Percentiles rank a stretch among this genome's conserved stretches.
Conservation (phyloP, 2,797 vertebrate genomes). For the Leptoclinus maculatus region DNA sequence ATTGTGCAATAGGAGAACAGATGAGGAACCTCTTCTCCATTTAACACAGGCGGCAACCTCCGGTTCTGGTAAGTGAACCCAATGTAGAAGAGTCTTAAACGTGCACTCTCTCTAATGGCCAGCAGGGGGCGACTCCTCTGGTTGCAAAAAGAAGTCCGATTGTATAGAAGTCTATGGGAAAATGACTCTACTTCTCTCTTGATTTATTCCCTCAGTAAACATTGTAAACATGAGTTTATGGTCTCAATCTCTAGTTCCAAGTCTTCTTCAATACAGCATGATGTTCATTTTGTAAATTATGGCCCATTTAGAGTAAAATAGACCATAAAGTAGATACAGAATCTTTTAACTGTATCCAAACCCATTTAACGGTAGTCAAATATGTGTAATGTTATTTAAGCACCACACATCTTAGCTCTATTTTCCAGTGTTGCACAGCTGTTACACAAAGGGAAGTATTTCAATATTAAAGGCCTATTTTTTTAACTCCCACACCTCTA, state of each 20-base stretch:
- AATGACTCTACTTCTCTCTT: too few relatives aligned
- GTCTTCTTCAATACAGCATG: too few relatives aligned
- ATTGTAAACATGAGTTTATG: too few relatives aligned
- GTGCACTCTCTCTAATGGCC: background rate
- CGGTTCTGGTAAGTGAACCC: background rate
- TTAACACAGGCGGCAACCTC: background rate
- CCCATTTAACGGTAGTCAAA: background rate
- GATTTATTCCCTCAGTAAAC: too few relatives aligned
- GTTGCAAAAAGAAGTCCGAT: too few relatives aligned
- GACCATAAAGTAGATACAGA: too few relatives aligned
- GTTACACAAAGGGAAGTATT: background rate
- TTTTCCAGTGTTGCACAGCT: background rate
- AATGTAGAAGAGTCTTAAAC: background rate
- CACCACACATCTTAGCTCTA: too few relatives aligned
- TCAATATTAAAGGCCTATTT: constrained; percentile 13
- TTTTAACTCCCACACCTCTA: background rate
- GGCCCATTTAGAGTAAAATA: too few relatives aligned
- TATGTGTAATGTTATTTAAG: background rate
- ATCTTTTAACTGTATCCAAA: background rate
- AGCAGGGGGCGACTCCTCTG: background rate
- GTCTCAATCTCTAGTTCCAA: too few relatives aligned
- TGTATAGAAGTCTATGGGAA: too few relatives aligned
- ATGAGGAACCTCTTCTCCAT: background rate
- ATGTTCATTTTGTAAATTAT: too few relatives aligned
- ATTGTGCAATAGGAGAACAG: background rate